Percentiles rank a stretch among this genome's conserved stretches.
phyloP scores from a whole-genome alignment of 2,113 vertebrate genomes.

The Menidia beryllina region DNA sequence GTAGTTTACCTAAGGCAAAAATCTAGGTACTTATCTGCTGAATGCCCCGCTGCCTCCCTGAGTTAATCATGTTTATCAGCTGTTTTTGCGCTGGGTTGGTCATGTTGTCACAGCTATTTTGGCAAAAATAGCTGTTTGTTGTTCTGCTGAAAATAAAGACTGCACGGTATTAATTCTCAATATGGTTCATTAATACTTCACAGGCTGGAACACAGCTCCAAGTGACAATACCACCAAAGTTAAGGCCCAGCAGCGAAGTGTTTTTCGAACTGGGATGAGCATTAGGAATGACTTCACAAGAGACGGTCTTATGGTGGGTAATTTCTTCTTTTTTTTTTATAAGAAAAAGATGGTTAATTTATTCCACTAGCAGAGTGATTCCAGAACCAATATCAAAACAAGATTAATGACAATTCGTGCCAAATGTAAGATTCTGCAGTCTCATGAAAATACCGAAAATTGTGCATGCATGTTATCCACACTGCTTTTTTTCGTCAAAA shows the following conservation, averaged over 20 bases:
- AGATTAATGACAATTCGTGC: no score
- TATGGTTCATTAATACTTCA: no score
- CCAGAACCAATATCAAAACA: no score
- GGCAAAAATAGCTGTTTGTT: not conserved
- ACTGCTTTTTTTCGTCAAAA: no score
- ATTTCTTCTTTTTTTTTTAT: no score
- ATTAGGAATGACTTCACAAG: not conserved
- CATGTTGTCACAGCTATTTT: not conserved
- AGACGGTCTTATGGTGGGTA: not conserved
- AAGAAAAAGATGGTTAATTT: not conserved
- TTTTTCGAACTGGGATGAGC: not conserved
- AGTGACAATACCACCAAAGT: not conserved
- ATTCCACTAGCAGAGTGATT: not conserved
- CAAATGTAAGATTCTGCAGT: no score
- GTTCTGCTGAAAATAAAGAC: not conserved
- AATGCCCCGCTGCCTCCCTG: not conserved
- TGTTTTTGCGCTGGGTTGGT: not conserved
- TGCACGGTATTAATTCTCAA: not conserved
- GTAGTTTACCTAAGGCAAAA: not conserved
- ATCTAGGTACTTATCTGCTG: not conserved
- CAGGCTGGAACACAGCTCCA: not conserved
- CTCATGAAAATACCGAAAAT: no score
- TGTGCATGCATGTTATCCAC: no score
- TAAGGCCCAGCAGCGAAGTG: no score
- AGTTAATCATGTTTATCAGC: not conserved